Evolutionary conservation across 2,888 invertebrate species (phyloP), one percentile per base, ranked within the genome.

Genomic region (Plebejus melissa): DNA sequence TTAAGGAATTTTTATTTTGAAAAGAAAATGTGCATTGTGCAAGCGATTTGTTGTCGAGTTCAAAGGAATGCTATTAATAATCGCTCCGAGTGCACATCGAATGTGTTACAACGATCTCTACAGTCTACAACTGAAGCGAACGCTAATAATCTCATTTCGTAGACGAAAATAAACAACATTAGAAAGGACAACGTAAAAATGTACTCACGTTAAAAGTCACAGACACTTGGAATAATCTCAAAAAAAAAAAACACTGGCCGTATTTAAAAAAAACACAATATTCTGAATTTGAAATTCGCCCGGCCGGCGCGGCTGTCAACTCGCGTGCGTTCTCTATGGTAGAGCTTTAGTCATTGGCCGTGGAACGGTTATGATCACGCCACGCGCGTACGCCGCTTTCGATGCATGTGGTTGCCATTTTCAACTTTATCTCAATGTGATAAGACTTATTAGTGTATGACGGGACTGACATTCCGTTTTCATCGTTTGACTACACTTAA

Each of bases 301-400:
- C 80, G 80, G 79, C 79, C 78, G 79, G 80, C 77, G 70, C 76
- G 69, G 46, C 38, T 70, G 50, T 70, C 54, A 72, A 16, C 60
- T 77, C 75, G 77, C 79, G 79, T 79, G 79, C 78, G 78, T 69
- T 79, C 77, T 75, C 76, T 76, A 75, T 76, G 75, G 76, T 78
- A 78, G 77, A 79, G 77, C 76, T 76, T 80, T 76, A 78, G 79
- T 79, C 80, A 79, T 79, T 80, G 80, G 78, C 74, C 76, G 76
- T 75, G 76, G 76, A 75, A 72, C 75, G 76, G 72, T 54, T 46
- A 28, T 28, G 16, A 72, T 54, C 75, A 75, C 57, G 70, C 75
- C 75, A 75, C 70, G 75, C 75, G 75, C 69, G 69, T 70, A 58
- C 75, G 71, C 75, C 71, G 75, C 41, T 71, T 75, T 72, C 72